These are phyloP conservation scores for Euglossa dilemma DNA, from an alignment of 1,140 invertebrate genomes.

Conservation along the genomic window DNA sequence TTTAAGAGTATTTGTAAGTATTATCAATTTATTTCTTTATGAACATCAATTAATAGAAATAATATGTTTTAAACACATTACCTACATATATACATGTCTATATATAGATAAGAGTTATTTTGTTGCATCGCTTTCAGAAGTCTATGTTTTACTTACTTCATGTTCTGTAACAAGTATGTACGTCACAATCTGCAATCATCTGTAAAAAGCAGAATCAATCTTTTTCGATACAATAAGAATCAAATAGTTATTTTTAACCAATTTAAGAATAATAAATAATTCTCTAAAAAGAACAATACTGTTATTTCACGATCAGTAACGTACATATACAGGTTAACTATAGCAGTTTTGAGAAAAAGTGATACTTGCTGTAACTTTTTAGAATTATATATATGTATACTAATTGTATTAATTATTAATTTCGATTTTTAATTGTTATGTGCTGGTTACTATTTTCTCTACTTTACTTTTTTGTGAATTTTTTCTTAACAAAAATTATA, in stretches of 20 bases:
- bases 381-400: too few relatives aligned
- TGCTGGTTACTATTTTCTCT: background rate
- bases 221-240: background rate
- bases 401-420: too few relatives aligned
- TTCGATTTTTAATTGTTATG: too few relatives aligned
- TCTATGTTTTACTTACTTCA: conserved; percentile 24
- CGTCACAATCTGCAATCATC: background rate
- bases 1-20: conserved; percentile 2
- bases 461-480: background rate
- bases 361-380: background rate
- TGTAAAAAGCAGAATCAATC: background rate
- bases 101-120: background rate
- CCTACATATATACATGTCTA: background rate
- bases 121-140: background rate
- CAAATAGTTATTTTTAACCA: background rate
- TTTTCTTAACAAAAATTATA: background rate
- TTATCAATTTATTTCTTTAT: background rate
- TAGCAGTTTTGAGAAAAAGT: background rate
- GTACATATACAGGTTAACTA: background rate
- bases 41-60: background rate
- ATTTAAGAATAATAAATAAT: background rate
- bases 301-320: background rate
- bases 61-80: background rate
- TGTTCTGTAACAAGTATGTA: background rate
- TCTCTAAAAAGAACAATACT: background rate